Evolutionary conservation across 2,888 invertebrate genomes (phyloP), one percentile per base, ranked within the genome.

Genomic region (Brenthis daphne): DNA sequence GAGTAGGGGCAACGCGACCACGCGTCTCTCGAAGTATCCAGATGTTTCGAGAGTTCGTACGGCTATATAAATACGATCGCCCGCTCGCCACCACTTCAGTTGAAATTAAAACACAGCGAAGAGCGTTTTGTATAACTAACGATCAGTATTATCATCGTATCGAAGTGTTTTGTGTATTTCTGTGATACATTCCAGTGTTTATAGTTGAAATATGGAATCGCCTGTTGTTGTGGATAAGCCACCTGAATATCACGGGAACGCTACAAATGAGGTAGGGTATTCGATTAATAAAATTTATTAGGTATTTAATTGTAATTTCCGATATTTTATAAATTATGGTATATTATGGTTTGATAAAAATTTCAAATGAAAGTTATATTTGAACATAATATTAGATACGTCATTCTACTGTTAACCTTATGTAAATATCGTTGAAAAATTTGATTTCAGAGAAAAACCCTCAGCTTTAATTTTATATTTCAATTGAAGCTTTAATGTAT

Each of bases 161-260:
- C 73, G 72, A 76, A 84, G 88, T 88, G 88, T 84, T 20, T 20
- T 84, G 87, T 89, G 85, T 77, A 79, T 80, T 77, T 77, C 75
- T 82, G 89, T 89, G 90, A 87, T 82, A 88, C 80, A 85, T 86
- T 87, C 83, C 83, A 84, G 88, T 90, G 87, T 80, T 84, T 64
- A 81, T 74, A 75, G 79, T 78, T 81, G 79, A 79, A 79, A 77
- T 76, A 94, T 94, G 94, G 94, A 94, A 86, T 94, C 94, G 73
- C 94, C 94, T 80, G 93, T 94, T 87, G 94, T 94, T 85, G 80
- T 94, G 87, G 94, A 94, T 87, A 93, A 92, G 81, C 94, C 94
- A 77, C 92, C 94, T 78, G 94, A 94, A 83, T 94, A 94, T 85
- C 92, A 91, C 82, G 93, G 91, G 76, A 86, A 33, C 61, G 50